Evolutionary conservation across 2,113 vertebrate species (phyloP).

Genomic region (Lanius ludovicianus): DNA sequence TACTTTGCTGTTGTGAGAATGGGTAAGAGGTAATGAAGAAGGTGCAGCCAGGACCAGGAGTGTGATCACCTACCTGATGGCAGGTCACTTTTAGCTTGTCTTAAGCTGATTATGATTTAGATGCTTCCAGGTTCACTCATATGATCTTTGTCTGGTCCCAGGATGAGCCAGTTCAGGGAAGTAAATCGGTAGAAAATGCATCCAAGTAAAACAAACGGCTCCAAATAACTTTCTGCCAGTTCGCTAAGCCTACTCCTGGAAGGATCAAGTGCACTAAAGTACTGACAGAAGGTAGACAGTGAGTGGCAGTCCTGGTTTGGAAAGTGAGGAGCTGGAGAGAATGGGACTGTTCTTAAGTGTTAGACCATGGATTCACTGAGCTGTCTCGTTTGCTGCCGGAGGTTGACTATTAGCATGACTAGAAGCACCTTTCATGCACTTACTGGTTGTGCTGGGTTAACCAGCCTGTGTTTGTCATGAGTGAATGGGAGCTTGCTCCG

Average conservation of each 20-base stretch:
- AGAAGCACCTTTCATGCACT: neutral
- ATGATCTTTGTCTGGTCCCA: neutral
- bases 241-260: neutral
- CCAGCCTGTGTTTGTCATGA: rapidly evolving
- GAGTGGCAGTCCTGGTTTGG: neutral
- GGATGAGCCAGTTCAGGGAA: neutral
- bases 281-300: neutral
- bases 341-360: neutral
- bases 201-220: rapidly evolving
- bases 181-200: neutral
- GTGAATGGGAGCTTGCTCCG: neutral
- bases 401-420: neutral
- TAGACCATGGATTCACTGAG: neutral
- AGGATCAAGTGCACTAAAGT: neutral
- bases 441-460: neutral
- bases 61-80: neutral
- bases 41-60: neutral
- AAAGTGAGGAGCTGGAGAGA: neutral
- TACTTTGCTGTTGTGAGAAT: neutral
- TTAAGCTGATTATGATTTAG: neutral
- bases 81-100: neutral
- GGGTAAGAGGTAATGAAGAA: neutral
- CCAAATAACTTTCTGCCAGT: neutral
- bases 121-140: neutral
- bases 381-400: neutral